A percentile compares a stretch with the other conserved stretches of the same genome.
Evolutionary conservation across 2,888 invertebrate species (phyloP).

Genomic region (Thecocarcelia acutangulata): DNA sequence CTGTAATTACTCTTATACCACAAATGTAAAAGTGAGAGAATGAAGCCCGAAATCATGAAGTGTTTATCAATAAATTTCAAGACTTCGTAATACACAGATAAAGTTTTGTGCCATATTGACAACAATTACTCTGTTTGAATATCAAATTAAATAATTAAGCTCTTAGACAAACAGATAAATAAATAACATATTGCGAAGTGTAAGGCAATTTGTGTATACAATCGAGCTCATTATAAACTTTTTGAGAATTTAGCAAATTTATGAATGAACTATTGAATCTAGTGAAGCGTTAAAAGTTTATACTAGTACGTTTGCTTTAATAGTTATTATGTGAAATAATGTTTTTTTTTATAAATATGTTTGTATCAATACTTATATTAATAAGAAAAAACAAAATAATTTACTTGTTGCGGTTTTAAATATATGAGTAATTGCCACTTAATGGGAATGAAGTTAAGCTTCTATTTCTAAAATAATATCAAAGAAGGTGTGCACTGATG

Average conservation of each 20-base stretch:
- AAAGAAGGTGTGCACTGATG: neutral
- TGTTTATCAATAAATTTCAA: neutral
- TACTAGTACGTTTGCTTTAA: conserved; percentile 29
- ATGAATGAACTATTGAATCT: conserved; percentile 30
- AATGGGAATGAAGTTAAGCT: neutral
- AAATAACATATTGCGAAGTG: neutral
- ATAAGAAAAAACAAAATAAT: neutral
- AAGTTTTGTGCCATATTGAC: conserved; percentile 30
- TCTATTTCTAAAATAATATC: neutral
- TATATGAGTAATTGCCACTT: neutral
- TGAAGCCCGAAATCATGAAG: too few relatives aligned
- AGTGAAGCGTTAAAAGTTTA: conserved; percentile 21
- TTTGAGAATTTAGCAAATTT: conserved; percentile 22
- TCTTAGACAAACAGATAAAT: conserved; percentile 15
- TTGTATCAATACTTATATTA: neutral
- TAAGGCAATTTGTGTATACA: conserved; percentile 4
- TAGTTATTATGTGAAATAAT: neutral
- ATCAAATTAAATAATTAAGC: conserved; percentile 41
- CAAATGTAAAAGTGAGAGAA: too few relatives aligned
- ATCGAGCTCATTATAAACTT: conserved; percentile 29
- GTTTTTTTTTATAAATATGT: conserved; percentile 1
- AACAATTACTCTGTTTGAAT: conserved; percentile 6
- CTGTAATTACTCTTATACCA: too few relatives aligned
- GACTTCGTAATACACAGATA: conserved; percentile 46
- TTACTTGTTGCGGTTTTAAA: neutral